Base-by-base conservation (phyloP, 2,113 vertebrate genomes). In the Podiceps cristatus region DNA sequence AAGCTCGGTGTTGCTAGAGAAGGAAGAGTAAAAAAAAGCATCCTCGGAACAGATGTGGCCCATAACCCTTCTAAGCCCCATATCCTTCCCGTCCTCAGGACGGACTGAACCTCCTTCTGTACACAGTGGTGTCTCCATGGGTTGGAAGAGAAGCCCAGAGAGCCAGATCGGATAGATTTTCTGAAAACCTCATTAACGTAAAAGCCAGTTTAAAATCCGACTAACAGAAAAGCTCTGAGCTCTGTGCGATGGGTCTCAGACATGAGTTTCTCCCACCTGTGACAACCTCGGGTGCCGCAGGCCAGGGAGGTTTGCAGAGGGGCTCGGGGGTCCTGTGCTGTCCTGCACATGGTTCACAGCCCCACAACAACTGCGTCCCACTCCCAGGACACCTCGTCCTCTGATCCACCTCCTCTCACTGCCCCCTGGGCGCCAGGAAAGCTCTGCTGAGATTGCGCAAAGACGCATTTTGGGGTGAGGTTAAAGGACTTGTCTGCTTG, bases 381-480 rank as follows among this genome's bases (percentile, higher is more conserved):
- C 11, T 42, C 44, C 22, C 47, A 8, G 47, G 20, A 22, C 85
- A 50, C 44, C 56, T 33, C 15, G 0, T 20, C 5, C 73, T 55
- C 73, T 2, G 9, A 5, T 23, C 62, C 44, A 20, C 6, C 52
- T 37, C n/a, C 9, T 40, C 18, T 5, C 22, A 4, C 60, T 31
- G 17, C 35, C 20, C 35, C 35, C 50, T 7, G 18, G 16, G 56
- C 47, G 45, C 31, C 29, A 29, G 73, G 45, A 27, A 56, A n/a
- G 24, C 58, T 55, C 62, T 35, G 49, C 20, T n/a, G 13, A 27
- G 33, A 9, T 3, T 22, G 44, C 44, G 12, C 3, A 4, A 44
- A 47, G 16, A 5, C 0, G 0, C 3, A 10, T 2, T 10, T 62
- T 28, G 5, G 66, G 78, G 5, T 6, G 25, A 86, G n/a, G 22